phyloP scores from a whole-genome alignment of 1,140 invertebrate genomes.

The Dufourea novaeangliae region DNA sequence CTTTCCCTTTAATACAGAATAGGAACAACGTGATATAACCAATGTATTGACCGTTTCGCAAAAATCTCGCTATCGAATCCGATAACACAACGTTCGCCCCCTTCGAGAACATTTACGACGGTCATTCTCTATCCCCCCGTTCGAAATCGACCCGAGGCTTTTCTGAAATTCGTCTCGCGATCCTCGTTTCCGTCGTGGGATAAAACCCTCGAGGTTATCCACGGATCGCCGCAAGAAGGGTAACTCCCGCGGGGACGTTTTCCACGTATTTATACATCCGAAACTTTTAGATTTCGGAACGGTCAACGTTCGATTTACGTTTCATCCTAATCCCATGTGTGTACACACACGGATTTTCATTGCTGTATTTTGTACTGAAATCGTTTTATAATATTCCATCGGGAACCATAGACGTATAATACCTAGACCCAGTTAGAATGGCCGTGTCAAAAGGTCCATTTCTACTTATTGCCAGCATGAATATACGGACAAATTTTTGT shows the following conservation, averaged over 20 bases:
- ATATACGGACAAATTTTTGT: too few species aligned
- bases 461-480: too few species aligned
- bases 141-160: slow-evolving; percentile 15
- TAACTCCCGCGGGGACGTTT: slow-evolving; percentile 65
- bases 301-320: slow-evolving; percentile 66
- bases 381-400: background rate
- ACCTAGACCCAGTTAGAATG: too few species aligned
- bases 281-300: slow-evolving; percentile 60
- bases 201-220: slow-evolving; percentile 3
- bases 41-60: too few species aligned
- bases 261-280: slow-evolving; percentile 70
- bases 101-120: slow-evolving; percentile 48
- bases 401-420: too few species aligned
- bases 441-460: too few species aligned
- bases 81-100: background rate
- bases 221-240: slow-evolving; percentile 13
- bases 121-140: slow-evolving; percentile 38
- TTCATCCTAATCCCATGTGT: too few species aligned
- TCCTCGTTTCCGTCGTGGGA: slow-evolving; percentile 12
- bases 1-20: too few species aligned
- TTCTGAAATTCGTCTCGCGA: slow-evolving; percentile 45
- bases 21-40: too few species aligned
- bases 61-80: background rate
- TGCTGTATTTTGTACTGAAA: background rate
- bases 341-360: slow-evolving; percentile 24